Percentiles rank a stretch among this genome's conserved stretches.
Evolutionary conservation across 2,113 vertebrate genomes (phyloP).

Genomic region (Desmodus rotundus): DNA sequence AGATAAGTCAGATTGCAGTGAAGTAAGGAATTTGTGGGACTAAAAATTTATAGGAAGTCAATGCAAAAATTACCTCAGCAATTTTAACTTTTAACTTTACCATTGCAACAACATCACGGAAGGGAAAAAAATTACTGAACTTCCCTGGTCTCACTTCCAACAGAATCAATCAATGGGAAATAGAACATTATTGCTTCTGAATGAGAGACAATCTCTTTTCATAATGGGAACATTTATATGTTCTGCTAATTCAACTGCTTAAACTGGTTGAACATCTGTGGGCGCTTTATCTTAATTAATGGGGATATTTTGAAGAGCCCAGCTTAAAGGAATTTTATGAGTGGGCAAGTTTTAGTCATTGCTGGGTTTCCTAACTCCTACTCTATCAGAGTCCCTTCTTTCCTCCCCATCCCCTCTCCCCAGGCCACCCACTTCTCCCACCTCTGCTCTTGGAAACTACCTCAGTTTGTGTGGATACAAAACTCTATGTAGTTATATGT

Average conservation of each 20-base stretch:
- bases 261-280: conserved; percentile 63
- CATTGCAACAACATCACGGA: neutral
- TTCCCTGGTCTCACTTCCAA: neutral
- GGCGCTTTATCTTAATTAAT: conserved; percentile 56
- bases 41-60: neutral
- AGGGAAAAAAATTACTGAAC: neutral
- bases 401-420: neutral
- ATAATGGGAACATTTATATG: conserved; percentile 48
- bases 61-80: neutral
- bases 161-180: conserved; percentile 29
- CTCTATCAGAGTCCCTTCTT: neutral
- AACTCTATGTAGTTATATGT: neutral
- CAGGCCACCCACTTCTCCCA: neutral
- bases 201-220: conserved; percentile 42
- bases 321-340: conserved; percentile 50
- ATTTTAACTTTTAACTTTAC: neutral
- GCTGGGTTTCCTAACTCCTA: neutral
- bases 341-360: conserved; percentile 53
- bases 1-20: neutral
- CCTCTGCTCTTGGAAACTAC: neutral
- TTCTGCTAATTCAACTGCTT: conserved; percentile 51
- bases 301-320: conserved; percentile 45
- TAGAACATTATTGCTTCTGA: conserved; percentile 50
- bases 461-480: neutral
- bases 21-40: neutral